phyloP scores from a whole-genome alignment of 1,140 invertebrate genomes.

The Trichonephila clavata region DNA sequence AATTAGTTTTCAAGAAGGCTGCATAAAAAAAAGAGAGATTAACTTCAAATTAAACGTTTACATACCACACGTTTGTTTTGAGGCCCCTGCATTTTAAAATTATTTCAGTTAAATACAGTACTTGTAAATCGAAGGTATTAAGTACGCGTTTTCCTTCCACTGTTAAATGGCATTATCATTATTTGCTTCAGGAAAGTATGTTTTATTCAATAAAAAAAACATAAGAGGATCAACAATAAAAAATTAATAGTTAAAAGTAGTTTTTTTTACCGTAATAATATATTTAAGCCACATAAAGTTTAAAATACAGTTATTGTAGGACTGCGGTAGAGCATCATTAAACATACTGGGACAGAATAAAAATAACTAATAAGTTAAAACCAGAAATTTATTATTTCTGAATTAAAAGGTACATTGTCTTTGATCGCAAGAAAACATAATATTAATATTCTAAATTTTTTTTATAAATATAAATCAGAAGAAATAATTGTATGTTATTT shows the following conservation, averaged over 20 bases:
- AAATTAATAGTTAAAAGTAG: neutral
- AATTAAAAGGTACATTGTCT: too few relatives aligned
- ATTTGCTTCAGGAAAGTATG: neutral
- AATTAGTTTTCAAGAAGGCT: constrained; percentile 56
- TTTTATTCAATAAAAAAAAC: neutral
- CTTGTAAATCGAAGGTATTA: constrained; percentile 21
- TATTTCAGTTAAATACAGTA: neutral
- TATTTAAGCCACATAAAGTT: neutral
- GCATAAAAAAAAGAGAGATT: constrained; percentile 54
- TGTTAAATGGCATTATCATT: neutral
- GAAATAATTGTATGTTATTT: too few relatives aligned
- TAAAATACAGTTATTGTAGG: neutral
- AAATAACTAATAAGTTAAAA: too few relatives aligned
- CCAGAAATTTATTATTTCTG: too few relatives aligned
- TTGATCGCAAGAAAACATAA: too few relatives aligned
- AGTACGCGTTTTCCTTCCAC: neutral
- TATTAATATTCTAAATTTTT: too few relatives aligned
- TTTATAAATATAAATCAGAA: too few relatives aligned
- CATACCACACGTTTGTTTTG: constrained; percentile 38
- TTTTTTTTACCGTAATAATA: neutral
- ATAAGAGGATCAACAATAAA: constrained; percentile 16
- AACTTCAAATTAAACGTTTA: constrained; percentile 55
- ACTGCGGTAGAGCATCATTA: neutral
- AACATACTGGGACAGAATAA: too few relatives aligned
- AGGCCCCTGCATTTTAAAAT: neutral